Evolutionary conservation across 2,888 invertebrate species (phyloP).

Genomic region (Buathra laborator): DNA sequence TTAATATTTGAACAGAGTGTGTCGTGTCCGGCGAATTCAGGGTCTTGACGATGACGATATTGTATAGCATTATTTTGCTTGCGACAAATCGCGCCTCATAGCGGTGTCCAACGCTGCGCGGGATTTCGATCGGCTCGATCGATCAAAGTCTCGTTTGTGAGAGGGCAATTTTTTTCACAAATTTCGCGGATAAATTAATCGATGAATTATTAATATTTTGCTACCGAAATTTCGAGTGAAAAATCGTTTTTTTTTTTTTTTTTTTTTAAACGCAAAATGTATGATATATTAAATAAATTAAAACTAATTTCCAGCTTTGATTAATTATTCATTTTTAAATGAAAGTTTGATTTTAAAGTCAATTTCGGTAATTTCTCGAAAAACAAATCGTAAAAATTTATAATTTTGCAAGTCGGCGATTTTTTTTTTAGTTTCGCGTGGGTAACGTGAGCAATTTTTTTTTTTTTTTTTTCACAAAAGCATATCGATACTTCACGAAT

Average conservation of each 20-base stretch:
- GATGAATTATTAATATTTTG: not conserved
- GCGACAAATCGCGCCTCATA: slow-evolving; percentile 25
- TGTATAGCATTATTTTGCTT: slow-evolving; percentile 27
- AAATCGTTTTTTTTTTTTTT: no score
- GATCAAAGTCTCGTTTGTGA: no score
- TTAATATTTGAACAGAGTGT: slow-evolving; percentile 84
- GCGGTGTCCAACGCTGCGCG: slow-evolving; percentile 11
- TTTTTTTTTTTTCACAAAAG: no score
- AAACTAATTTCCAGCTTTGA: no score
- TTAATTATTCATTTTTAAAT: not conserved
- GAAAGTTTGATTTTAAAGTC: not conserved
- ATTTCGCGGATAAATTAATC: not conserved
- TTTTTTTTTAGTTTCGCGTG: not conserved
- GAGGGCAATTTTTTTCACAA: not conserved
- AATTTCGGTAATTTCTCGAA: not conserved
- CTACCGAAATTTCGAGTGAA: no score
- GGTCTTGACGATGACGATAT: slow-evolving; percentile 6
- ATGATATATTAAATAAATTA: no score
- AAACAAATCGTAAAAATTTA: not conserved
- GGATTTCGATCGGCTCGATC: slow-evolving; percentile 26
- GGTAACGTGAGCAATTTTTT: not conserved
- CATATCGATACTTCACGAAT: not conserved
- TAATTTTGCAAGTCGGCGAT: not conserved
- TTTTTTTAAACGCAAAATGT: no score
- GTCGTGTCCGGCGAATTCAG: slow-evolving; percentile 57